Evolutionary conservation across 2,888 invertebrate genomes (phyloP).

Genomic region (Metalampra italica): DNA sequence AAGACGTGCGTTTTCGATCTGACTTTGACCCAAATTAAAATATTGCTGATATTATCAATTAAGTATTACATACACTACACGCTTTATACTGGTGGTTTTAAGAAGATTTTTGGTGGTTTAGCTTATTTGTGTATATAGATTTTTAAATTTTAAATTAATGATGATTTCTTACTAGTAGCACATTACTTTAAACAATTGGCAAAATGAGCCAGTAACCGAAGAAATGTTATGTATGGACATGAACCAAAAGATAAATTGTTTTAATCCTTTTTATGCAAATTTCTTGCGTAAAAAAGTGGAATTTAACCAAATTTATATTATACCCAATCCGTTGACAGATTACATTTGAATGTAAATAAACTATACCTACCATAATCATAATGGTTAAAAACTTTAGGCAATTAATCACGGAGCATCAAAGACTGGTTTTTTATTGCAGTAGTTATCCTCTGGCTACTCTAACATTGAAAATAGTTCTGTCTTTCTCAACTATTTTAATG

Average conservation of each 20-base stretch:
- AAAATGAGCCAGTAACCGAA: too few species aligned
- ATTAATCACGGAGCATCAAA: neutral
- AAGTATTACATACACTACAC: neutral
- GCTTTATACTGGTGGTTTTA: neutral
- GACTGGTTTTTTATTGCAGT: neutral
- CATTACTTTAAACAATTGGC: too few species aligned
- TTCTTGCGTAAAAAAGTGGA: neutral
- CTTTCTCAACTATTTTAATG: constrained; percentile 3
- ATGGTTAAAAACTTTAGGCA: neutral
- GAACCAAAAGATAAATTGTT: neutral
- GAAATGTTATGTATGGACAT: neutral
- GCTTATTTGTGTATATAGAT: too few species aligned
- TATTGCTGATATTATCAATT: constrained; percentile 7
- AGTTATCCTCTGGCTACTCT: neutral
- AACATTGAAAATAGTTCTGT: neutral
- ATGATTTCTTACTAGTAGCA: too few species aligned
- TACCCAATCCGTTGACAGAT: neutral
- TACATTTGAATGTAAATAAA: neutral
- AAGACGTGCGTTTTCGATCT: constrained; percentile 8
- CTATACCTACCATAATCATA: neutral
- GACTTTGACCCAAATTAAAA: constrained; percentile 16
- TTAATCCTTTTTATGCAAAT: neutral
- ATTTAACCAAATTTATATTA: neutral
- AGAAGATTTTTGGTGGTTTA: too few species aligned
- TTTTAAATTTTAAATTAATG: too few species aligned